Percentiles rank a stretch among this genome's conserved stretches.
Evolutionary conservation across 2,113 vertebrate species (phyloP).

Genomic region (Myrmecobius fasciatus): DNA sequence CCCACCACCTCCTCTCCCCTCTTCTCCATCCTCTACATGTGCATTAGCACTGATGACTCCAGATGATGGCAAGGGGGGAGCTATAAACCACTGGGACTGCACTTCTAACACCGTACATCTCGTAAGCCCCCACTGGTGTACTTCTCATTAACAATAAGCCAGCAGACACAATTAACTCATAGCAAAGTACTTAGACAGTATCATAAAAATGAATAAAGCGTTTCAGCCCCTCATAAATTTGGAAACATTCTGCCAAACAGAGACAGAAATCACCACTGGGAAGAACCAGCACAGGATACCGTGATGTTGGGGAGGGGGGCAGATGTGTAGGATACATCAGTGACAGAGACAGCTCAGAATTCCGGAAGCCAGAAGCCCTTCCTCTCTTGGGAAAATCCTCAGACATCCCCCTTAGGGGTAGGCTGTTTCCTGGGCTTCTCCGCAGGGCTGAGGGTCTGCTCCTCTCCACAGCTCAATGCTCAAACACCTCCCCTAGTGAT

Average conservation of each 20-base stretch:
- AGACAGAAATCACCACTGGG: not conserved
- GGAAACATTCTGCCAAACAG: not conserved
- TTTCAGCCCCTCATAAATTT: not conserved
- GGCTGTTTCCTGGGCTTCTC: not conserved
- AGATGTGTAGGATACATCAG: not conserved
- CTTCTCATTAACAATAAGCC: not conserved
- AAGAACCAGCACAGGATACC: not conserved
- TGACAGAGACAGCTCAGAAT: not conserved
- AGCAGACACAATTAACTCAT: not conserved
- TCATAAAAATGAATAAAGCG: not conserved
- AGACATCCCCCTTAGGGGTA: not conserved
- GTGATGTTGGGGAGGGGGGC: not conserved
- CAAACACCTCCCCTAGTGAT: too few relatives aligned
- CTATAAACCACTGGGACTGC: not conserved
- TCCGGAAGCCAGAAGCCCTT: not conserved
- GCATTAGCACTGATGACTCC: not conserved
- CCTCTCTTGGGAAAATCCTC: not conserved
- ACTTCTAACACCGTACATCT: not conserved
- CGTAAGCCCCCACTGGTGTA: not conserved
- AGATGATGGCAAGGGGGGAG: not conserved
- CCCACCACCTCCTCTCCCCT: not conserved
- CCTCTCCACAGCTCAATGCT: not conserved
- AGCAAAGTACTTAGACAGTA: not conserved
- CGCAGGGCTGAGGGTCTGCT: not conserved
- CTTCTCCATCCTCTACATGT: fast-evolving